Conservation (phyloP, 2,113 vertebrate species). For the Leptobrachium ailaonicum region DNA sequence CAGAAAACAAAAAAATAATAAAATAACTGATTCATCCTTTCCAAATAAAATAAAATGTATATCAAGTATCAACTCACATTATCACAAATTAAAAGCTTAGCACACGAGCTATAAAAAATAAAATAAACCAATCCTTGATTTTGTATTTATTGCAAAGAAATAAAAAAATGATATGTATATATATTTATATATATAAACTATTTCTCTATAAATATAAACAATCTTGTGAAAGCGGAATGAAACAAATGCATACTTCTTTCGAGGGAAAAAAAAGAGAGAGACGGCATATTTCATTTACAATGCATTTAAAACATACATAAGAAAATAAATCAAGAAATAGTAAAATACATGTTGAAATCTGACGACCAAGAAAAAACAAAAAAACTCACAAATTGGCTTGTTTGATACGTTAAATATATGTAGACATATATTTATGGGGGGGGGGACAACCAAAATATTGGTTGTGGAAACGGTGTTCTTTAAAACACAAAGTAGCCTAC, state of each 20-base stretch:
- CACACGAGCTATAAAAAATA: neutral
- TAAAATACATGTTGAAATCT: conserved; percentile 38
- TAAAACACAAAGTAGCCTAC: neutral
- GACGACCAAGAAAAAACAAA: conserved; percentile 36
- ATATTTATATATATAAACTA: conserved; percentile 87
- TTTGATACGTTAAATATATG: conserved; percentile 1
- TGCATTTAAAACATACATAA: conserved; percentile 69
- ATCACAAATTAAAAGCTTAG: neutral
- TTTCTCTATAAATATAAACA: conserved; percentile 96
- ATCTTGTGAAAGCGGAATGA: conserved; percentile 82
- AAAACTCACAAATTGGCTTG: neutral
- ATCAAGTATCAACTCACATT: too few relatives aligned
- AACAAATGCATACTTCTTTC: conserved; percentile 84
- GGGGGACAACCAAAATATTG: neutral
- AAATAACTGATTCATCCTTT: too few relatives aligned
- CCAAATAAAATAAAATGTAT: neutral
- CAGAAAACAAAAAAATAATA: neutral
- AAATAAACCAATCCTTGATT: conserved; percentile 79
- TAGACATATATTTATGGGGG: neutral
- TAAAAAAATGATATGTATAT: conserved; percentile 82
- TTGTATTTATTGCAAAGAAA: conserved; percentile 84
- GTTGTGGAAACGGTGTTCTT: neutral
- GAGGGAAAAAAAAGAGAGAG: conserved; percentile 16
- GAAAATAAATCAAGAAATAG: conserved; percentile 42
- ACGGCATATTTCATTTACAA: conserved; percentile 72